These are phyloP conservation scores for Himalopsyche anomala DNA, from an alignment of 2,888 invertebrate genomes.

Conservation along the genomic window DNA sequence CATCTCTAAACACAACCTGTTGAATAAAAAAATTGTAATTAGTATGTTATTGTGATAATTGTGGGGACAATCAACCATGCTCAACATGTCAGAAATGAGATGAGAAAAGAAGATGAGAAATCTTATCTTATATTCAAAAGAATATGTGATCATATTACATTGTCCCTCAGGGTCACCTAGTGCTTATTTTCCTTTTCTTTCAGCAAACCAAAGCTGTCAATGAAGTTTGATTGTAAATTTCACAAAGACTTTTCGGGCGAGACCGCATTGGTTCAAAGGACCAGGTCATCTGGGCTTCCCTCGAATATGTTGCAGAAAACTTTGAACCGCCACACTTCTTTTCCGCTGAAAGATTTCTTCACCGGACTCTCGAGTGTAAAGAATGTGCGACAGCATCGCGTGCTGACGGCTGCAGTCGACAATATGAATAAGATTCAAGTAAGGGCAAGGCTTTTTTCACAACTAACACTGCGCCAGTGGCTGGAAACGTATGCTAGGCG, in stretches of 20 bases:
- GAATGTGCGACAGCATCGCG: neutral
- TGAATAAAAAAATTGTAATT: no score
- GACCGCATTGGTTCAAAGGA: slow-evolving; percentile 25
- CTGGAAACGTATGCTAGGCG: no score
- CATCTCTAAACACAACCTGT: no score
- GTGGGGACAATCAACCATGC: no score
- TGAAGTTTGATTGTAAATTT: slow-evolving; percentile 75
- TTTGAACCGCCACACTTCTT: neutral
- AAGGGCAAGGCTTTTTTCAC: neutral
- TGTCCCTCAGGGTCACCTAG: slow-evolving; percentile 62
- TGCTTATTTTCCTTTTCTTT: slow-evolving; percentile 43
- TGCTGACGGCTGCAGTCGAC: neutral
- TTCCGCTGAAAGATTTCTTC: neutral
- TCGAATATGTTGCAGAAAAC: neutral
- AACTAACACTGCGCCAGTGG: no score
- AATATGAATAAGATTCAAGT: neutral
- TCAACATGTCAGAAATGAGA: no score
- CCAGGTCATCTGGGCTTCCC: slow-evolving; percentile 32
- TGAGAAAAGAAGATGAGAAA: no score
- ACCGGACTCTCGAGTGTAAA: no score
- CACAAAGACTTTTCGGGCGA: slow-evolving; percentile 67
- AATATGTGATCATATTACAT: no score
- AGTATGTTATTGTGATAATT: no score
- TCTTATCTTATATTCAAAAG: no score
- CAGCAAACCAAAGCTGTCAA: slow-evolving; percentile 74